Conservation (phyloP, 1,140 invertebrate species). For the Aphidius gifuensis region DNA sequence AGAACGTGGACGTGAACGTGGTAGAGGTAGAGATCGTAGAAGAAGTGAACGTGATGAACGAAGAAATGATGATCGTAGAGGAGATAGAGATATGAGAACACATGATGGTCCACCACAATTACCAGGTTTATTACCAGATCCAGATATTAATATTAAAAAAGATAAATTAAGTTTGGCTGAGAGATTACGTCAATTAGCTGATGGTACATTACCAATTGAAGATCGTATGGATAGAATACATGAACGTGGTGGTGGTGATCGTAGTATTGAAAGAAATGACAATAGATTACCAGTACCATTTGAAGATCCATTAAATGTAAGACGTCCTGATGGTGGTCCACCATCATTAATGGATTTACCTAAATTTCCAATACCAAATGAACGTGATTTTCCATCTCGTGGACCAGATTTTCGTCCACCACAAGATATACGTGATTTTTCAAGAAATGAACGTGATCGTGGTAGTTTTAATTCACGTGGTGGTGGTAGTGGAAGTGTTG, state of each 20-base stretch:
- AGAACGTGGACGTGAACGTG: slow-evolving; percentile 43
- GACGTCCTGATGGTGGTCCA: slow-evolving; percentile 37
- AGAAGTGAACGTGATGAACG: slow-evolving; percentile 47
- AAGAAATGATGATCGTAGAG: slow-evolving; percentile 40
- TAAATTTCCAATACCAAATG: slow-evolving; percentile 39
- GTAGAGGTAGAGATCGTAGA: slow-evolving; percentile 46
- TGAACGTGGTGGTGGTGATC: slow-evolving; percentile 33
- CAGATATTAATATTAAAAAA: slow-evolving; percentile 39
- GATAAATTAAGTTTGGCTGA: slow-evolving; percentile 49
- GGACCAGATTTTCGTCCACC: slow-evolving; percentile 37
- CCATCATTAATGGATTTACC: slow-evolving; percentile 48
- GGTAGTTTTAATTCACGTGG: slow-evolving; percentile 38
- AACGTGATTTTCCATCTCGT: slow-evolving; percentile 35
- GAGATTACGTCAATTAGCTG: slow-evolving; percentile 49
- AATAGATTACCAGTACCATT: slow-evolving; percentile 31
- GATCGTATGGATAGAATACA: slow-evolving; percentile 44
- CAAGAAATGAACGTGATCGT: slow-evolving; percentile 34
- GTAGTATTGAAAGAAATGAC: slow-evolving; percentile 37
- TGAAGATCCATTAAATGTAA: slow-evolving; percentile 33
- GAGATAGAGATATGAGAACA: slow-evolving; percentile 35
- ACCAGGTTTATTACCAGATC: slow-evolving; percentile 28
- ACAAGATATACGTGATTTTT: slow-evolving; percentile 38
- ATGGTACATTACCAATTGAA: slow-evolving; percentile 49
- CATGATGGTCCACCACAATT: slow-evolving; percentile 32
- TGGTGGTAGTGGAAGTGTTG: slow-evolving; percentile 39